Evolutionary conservation across 2,888 invertebrate genomes (phyloP).

Genomic region (Monochamus alternatus): DNA sequence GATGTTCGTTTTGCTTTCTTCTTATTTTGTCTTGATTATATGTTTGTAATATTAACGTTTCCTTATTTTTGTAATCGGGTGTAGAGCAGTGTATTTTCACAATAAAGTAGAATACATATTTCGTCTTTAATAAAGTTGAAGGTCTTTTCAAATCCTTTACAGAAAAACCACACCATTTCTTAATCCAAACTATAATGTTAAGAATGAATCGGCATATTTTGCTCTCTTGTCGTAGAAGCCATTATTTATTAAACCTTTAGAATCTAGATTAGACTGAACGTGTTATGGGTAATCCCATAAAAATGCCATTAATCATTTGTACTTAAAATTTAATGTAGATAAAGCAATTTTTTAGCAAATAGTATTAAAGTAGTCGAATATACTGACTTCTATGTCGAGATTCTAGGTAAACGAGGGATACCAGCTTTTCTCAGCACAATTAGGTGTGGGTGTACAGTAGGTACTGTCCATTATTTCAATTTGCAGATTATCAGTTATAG

Average conservation of each 20-base stretch:
- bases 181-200: background rate
- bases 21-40: no score
- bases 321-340: background rate
- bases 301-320: constrained; percentile 2
- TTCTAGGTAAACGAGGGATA: no score
- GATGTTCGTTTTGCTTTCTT: no score
- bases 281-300: constrained; percentile 12
- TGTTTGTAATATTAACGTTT: no score
- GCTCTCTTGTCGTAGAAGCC: background rate
- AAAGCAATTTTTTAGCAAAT: no score
- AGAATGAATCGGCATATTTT: background rate
- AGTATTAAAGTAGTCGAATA: background rate
- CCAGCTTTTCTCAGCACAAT: no score
- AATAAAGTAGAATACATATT: no score
- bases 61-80: no score
- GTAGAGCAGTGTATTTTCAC: no score
- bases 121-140: background rate
- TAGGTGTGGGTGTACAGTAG: no score
- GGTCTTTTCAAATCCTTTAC: background rate
- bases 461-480: no score
- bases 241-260: background rate
- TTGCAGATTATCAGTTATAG: no score
- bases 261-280: background rate
- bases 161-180: constrained; percentile 4
- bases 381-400: background rate